These are phyloP conservation scores for Scaeva pyrastri DNA, from an alignment of 2,888 invertebrate species.

Conservation along the genomic window DNA sequence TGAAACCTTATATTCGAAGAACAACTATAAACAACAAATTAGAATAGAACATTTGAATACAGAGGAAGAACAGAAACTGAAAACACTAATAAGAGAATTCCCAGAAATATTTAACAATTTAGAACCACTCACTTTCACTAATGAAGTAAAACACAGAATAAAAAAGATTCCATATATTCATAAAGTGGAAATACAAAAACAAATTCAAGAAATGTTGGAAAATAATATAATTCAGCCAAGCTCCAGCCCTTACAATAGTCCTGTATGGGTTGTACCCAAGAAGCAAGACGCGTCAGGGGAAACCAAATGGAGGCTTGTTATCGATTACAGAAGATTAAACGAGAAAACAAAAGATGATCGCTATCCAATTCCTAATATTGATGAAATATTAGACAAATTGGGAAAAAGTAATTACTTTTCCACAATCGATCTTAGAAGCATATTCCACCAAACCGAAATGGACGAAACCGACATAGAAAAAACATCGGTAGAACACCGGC, in stretches of 20 bases:
- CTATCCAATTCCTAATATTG: too few relatives aligned
- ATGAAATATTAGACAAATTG: too few relatives aligned
- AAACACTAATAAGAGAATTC: too few relatives aligned
- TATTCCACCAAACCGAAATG: too few relatives aligned
- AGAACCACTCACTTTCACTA: too few relatives aligned
- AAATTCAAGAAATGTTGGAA: constrained; percentile 63
- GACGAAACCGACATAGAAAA: too few relatives aligned
- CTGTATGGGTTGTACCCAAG: constrained; percentile 69
- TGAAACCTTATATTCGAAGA: background rate
- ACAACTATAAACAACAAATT: constrained; percentile 3
- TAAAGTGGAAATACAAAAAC: constrained; percentile 59
- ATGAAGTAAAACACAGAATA: too few relatives aligned
- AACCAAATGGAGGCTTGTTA: too few relatives aligned
- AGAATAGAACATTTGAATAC: constrained; percentile 21
- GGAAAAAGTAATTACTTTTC: background rate
- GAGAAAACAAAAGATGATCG: constrained; percentile 18
- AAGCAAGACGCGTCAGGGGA: constrained; percentile 66
- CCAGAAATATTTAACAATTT: too few relatives aligned
- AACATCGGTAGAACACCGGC: too few relatives aligned
- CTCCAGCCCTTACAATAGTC: constrained; percentile 66
- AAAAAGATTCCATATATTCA: constrained; percentile 63
- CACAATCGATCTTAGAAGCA: background rate
- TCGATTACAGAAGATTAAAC: too few relatives aligned
- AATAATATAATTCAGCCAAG: constrained; percentile 61
- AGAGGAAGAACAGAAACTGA: constrained; percentile 27